phyloP scores from a whole-genome alignment of 2,797 vertebrate species.

The Gambelia wislizenii region DNA sequence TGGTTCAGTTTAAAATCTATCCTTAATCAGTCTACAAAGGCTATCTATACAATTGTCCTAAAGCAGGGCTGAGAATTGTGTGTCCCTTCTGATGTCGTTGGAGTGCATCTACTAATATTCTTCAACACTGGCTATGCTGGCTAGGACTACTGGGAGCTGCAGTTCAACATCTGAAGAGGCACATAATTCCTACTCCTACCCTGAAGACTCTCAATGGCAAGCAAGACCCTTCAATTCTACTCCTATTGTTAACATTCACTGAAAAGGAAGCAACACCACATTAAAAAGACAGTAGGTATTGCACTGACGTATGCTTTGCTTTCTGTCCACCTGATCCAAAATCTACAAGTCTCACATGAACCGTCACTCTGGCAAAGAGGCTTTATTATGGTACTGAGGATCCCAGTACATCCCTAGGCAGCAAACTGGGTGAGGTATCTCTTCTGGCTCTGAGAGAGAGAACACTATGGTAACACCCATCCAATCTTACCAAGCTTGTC shows the following conservation, averaged over 20 bases:
- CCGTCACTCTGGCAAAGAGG: background rate
- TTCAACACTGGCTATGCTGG: too few species aligned
- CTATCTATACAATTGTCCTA: background rate
- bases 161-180: too few species aligned
- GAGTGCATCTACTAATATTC: too few species aligned
- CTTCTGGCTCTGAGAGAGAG: background rate
- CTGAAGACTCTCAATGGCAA: background rate
- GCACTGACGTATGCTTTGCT: background rate
- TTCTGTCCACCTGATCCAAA: background rate
- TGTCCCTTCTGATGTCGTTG: too few species aligned
- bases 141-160: too few species aligned
- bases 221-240: conserved; percentile 10
- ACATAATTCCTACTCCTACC: too few species aligned
- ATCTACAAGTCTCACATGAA: background rate
- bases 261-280: background rate
- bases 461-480: background rate
- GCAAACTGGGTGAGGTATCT: background rate
- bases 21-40: background rate
- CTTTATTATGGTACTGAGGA: background rate
- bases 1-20: background rate
- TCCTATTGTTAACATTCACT: conserved; percentile 14
- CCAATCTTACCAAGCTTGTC: background rate
- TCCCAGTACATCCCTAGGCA: background rate
- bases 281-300: background rate
- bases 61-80: too few species aligned